Base-by-base conservation (phyloP, 2,797 vertebrate genomes). In the Anguilla anguilla region DNA sequence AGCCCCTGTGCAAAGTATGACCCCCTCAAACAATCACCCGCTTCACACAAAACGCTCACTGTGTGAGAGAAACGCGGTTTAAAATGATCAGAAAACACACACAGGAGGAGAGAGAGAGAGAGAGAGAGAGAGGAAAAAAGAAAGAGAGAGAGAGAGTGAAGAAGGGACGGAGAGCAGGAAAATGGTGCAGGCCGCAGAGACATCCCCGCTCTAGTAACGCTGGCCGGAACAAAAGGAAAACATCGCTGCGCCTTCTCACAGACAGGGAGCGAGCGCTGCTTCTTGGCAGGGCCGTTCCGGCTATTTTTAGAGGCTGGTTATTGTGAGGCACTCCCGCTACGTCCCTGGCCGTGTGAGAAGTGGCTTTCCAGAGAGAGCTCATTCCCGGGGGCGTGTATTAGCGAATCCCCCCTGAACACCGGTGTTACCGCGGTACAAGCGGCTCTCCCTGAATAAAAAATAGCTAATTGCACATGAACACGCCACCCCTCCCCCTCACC, bases 271-370 rank as follows among this genome's bases (percentile, higher is more conserved):
- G 90, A 91, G 90, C 87, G 85, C 31, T 84, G 53, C 87, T 87
- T 91, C 90, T 93, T 94, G 91, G 90, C 89, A 88, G 49, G 69
- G 88, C 90, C 84, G 81, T 87, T 72, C 79, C 15, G 5, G 83
- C 90, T 96, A 94, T 96, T 94, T 95, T 94, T 94, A 94, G 93
- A 86, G 69, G 57, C 72, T 77, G 88, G 89, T 94, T 90, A 88
- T 91, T 92, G 89, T 88, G 87, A 81, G n/a, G 87, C 15, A 51
- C 85, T 83, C 31, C 87, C 88, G 90, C 84, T 86, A 86, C 85
- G 88, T 91, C 61, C 91, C 90, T 81, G 89, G 88, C 69, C 79
- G 89, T 84, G 88, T 86, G 74, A 92, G 90, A 83, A 74, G 90
- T 86, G 88, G 51, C 82, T 83, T 89, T 90, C 89, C 83, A 59